phyloP scores from a whole-genome alignment of 2,797 vertebrate genomes.

The Argyrosomus regius region DNA sequence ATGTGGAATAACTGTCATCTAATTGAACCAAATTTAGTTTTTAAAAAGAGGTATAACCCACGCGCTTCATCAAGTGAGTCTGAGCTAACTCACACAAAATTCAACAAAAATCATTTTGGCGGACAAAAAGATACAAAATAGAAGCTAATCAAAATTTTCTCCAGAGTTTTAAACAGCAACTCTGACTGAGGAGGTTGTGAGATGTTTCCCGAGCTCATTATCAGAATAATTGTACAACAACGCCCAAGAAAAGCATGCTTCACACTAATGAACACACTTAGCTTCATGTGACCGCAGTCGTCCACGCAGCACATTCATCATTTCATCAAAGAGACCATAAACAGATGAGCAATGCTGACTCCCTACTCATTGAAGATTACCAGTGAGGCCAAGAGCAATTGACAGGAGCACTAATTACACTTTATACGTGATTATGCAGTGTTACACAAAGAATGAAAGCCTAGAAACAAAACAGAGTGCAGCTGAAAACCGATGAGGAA shows the following conservation, averaged over 20 bases:
- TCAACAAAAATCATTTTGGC: constrained; percentile 5
- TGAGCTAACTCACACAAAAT: constrained; percentile 1
- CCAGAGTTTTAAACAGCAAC: neutral
- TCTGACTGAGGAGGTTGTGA: constrained; percentile 16
- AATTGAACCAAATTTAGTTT: constrained; percentile 29
- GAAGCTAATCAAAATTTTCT: neutral
- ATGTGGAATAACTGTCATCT: constrained; percentile 36
- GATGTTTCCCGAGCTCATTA: constrained; percentile 50
- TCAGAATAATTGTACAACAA: constrained; percentile 48
- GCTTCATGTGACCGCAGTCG: constrained; percentile 27
- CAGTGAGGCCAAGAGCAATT: constrained; percentile 25
- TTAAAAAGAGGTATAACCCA: constrained; percentile 4
- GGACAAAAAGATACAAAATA: neutral
- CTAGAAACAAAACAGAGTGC: neutral
- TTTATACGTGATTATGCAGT: constrained; percentile 38
- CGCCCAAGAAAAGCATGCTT: constrained; percentile 43
- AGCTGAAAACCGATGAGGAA: constrained; percentile 25
- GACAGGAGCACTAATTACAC: constrained; percentile 45
- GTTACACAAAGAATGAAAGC: constrained; percentile 18
- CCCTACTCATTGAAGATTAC: constrained; percentile 28
- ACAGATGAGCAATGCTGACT: constrained; percentile 42
- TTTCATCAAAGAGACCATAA: constrained; percentile 56
- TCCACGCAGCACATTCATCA: constrained; percentile 49
- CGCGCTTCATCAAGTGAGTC: neutral
- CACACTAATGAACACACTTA: constrained; percentile 42